Percentiles rank a stretch among this genome's conserved stretches.
These are phyloP conservation scores for Brachyistius frenatus DNA, from an alignment of 2,113 vertebrate genomes.

Conservation along the genomic window DNA sequence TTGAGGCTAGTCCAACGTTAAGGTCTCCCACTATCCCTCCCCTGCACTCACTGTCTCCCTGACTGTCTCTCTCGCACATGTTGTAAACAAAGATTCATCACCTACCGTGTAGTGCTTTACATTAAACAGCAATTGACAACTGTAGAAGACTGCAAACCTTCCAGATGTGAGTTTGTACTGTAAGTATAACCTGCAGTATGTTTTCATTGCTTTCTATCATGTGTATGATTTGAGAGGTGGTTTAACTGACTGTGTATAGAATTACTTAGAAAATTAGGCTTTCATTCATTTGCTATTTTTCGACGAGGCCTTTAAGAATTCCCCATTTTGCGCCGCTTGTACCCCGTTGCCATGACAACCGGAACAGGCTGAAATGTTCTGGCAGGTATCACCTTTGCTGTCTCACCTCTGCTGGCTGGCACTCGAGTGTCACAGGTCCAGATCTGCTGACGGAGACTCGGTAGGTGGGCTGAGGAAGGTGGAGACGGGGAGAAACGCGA, in stretches of 20 bases:
- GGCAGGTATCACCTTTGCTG: conserved; percentile 91
- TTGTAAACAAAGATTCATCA: conserved; percentile 28
- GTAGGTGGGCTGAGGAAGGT: conserved; percentile 40
- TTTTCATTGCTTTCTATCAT: neutral
- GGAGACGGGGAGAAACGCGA: conserved; percentile 7
- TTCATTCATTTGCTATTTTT: neutral
- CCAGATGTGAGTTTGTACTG: too few species aligned
- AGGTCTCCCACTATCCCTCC: conserved; percentile 50
- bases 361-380: conserved; percentile 83
- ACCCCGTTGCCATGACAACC: conserved; percentile 89
- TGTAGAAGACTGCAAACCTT: neutral
- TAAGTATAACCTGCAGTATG: neutral
- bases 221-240: neutral
- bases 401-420: conserved; percentile 86
- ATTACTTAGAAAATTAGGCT: neutral
- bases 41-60: conserved; percentile 50
- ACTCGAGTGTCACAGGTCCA: conserved; percentile 66
- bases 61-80: conserved; percentile 26
- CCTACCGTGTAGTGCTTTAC: neutral
- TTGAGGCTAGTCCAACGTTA: conserved; percentile 69
- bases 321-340: conserved; percentile 55
- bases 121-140: conserved; percentile 5
- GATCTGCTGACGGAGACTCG: conserved; percentile 41
- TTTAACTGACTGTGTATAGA: neutral
- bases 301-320: conserved; percentile 24